Percentiles rank a stretch among this genome's conserved stretches.
These are phyloP conservation scores for Azemiops feae DNA, from an alignment of 2,113 vertebrate genomes.

Conservation along the genomic window DNA sequence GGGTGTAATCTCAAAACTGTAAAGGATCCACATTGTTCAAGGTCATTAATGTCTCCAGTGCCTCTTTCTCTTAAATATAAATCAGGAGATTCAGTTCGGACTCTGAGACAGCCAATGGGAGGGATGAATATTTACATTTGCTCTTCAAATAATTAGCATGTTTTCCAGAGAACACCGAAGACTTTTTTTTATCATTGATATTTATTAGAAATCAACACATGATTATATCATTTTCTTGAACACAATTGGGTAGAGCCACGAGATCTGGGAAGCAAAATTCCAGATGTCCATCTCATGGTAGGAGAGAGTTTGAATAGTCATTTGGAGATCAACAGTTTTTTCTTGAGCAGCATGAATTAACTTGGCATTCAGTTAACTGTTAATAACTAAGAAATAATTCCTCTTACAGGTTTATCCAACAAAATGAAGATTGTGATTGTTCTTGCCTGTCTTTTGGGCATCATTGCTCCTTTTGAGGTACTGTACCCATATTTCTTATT, in stretches of 20 bases:
- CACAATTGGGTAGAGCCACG: background rate
- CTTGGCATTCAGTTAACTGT: background rate
- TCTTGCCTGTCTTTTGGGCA: background rate
- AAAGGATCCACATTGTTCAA: background rate
- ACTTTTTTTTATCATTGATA: background rate
- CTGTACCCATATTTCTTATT: background rate
- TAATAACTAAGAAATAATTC: background rate
- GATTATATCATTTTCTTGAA: background rate
- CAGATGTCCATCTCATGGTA: background rate
- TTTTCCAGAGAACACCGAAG: background rate
- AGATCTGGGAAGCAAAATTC: background rate
- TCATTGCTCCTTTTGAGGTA: conserved; percentile 13
- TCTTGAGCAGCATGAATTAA: background rate
- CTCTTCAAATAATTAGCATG: background rate
- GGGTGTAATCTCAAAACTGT: background rate
- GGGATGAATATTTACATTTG: background rate
- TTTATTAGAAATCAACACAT: background rate
- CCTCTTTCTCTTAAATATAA: background rate
- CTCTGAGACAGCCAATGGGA: background rate
- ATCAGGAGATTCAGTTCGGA: background rate
- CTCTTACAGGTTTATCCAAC: background rate
- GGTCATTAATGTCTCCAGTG: background rate
- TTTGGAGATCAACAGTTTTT: background rate
- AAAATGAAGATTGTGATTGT: conserved; percentile 1
- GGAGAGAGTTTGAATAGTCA: background rate